Percentiles rank a stretch among this genome's conserved stretches.
Conservation (phyloP, 2,888 invertebrate species). For the Rhorus exstirpatorius region DNA sequence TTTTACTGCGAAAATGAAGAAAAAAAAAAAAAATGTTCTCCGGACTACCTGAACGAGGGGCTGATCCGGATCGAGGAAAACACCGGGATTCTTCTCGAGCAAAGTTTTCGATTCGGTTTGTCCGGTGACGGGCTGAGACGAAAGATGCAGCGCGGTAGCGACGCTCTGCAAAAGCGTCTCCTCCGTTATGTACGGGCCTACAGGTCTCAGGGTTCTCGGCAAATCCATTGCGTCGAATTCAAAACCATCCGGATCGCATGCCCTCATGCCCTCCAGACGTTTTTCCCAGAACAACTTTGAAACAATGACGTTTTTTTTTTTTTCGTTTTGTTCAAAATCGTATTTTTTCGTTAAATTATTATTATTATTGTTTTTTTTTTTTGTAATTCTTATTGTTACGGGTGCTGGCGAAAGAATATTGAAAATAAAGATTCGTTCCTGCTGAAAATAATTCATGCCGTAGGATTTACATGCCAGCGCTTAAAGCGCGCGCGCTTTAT, state of each 20-base stretch:
- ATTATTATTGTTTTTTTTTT: neutral
- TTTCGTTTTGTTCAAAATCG: no score
- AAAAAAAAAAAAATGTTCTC: no score
- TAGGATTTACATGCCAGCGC: no score
- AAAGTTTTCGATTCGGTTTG: slow-evolving; percentile 94
- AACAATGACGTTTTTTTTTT: slow-evolving; percentile 35
- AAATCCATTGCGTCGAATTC: slow-evolving; percentile 94
- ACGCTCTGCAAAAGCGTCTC: slow-evolving; percentile 96
- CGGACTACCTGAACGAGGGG: slow-evolving; percentile 93
- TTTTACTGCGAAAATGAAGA: no score
- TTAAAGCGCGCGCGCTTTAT: no score
- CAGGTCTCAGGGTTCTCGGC: slow-evolving; percentile 93
- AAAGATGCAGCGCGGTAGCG: slow-evolving; percentile 97
- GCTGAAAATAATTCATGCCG: no score
- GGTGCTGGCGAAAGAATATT: slow-evolving; percentile 21
- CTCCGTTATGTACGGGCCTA: slow-evolving; percentile 95
- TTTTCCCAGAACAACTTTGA: slow-evolving; percentile 92
- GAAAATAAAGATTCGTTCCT: neutral
- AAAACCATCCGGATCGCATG: slow-evolving; percentile 94
- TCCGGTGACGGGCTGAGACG: slow-evolving; percentile 95
- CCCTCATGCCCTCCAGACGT: slow-evolving; percentile 92
- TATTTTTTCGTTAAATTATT: no score
- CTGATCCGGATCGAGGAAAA: slow-evolving; percentile 98
- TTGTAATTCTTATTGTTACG: neutral
- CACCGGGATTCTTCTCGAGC: slow-evolving; percentile 97